These are phyloP conservation scores for Nannoperca obscura DNA, from an alignment of 2,797 vertebrate species.

Conservation along the genomic window DNA sequence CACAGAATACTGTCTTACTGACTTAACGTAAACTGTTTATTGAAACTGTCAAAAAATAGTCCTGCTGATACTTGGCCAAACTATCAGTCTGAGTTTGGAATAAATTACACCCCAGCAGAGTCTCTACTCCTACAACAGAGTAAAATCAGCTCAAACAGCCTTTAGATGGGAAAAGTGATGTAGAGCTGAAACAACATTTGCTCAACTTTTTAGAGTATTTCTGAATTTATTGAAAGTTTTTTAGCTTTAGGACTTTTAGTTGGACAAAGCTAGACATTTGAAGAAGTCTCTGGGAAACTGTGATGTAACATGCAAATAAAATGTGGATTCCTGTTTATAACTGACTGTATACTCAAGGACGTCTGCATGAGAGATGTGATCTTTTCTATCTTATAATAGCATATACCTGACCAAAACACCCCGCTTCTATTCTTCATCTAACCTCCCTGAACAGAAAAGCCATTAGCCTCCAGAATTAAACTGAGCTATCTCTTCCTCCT, in stretches of 20 bases:
- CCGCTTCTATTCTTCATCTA: not conserved
- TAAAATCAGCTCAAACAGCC: not conserved
- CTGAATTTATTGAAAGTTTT: too few species aligned
- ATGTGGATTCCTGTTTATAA: not conserved
- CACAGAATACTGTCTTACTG: slow-evolving; percentile 8
- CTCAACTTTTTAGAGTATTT: too few species aligned
- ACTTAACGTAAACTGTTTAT: slow-evolving; percentile 35
- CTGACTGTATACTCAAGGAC: not conserved
- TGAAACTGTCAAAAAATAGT: not conserved
- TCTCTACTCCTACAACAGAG: not conserved
- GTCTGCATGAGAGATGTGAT: not conserved
- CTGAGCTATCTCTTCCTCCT: not conserved
- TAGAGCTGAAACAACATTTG: not conserved
- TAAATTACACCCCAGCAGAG: not conserved
- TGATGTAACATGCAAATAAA: not conserved
- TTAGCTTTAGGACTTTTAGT: not conserved
- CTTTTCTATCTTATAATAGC: not conserved
- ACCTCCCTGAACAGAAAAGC: not conserved
- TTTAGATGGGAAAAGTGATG: not conserved
- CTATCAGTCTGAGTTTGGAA: not conserved
- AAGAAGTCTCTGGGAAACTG: not conserved
- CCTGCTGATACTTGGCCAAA: not conserved
- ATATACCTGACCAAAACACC: not conserved
- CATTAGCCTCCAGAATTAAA: not conserved
- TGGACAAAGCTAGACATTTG: not conserved